These are phyloP conservation scores for Hydra vulgaris DNA, from an alignment of 30 jellyfish, hydroid and myxozoan species.

Conservation along the genomic window DNA sequence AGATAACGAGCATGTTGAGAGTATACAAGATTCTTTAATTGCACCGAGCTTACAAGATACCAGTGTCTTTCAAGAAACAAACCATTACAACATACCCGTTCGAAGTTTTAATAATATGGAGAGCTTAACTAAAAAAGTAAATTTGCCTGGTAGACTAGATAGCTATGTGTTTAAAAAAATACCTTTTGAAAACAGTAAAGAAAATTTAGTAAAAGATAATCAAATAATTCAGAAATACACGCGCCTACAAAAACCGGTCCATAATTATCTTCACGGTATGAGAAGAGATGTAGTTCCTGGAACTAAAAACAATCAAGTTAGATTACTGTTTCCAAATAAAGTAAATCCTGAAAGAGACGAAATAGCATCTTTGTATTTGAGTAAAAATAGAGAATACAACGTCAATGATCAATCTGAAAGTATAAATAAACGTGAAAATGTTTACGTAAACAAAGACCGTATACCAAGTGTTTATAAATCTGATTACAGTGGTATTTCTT, in stretches of 20 bases:
- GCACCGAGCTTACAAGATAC: not conserved
- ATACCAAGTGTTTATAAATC: not conserved
- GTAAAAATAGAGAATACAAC: not conserved
- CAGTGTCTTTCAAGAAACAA: not conserved
- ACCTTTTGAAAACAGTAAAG: not conserved
- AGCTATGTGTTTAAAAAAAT: not conserved
- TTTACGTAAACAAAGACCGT: too few relatives aligned
- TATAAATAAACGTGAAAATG: too few relatives aligned
- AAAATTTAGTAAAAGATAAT: not conserved
- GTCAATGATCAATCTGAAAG: too few relatives aligned
- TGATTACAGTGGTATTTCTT: not conserved
- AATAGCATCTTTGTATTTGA: not conserved
- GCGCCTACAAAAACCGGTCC: not conserved
- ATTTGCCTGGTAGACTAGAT: not conserved
- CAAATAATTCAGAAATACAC: not conserved
- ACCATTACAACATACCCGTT: not conserved
- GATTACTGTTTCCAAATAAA: not conserved
- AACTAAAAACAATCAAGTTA: not conserved
- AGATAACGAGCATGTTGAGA: too few relatives aligned
- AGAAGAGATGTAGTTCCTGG: conserved; percentile 2
- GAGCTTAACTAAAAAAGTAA: not conserved
- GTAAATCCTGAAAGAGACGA: not conserved
- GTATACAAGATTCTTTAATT: too few relatives aligned
- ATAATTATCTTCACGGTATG: not conserved
- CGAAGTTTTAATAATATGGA: not conserved